Evolutionary conservation across 2,888 invertebrate genomes (phyloP).

Genomic region (Fabriciana adippe): DNA sequence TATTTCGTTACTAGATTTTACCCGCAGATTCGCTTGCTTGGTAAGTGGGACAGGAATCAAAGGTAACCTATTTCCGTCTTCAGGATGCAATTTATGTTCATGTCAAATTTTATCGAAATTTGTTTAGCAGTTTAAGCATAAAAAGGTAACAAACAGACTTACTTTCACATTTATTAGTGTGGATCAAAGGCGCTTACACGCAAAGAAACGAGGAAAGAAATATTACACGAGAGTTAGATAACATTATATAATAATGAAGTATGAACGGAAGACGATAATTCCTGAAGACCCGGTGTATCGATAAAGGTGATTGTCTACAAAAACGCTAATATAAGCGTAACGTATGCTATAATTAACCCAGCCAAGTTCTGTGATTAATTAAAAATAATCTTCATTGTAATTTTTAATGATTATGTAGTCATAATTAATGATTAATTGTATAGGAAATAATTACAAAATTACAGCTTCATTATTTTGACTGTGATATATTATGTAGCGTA

Average conservation of each 20-base stretch:
- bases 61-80: too few species aligned
- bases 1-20: too few species aligned
- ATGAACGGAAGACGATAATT: conserved; percentile 26
- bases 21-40: too few species aligned
- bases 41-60: too few species aligned
- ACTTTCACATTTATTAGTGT: too few species aligned
- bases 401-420: conserved; percentile 1
- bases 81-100: too few species aligned
- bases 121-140: too few species aligned
- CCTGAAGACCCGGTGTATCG: background rate
- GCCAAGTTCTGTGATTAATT: background rate
- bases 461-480: conserved; percentile 5
- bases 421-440: conserved; percentile 4
- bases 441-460: conserved; percentile 11
- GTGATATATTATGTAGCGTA: background rate
- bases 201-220: conserved; percentile 21
- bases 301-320: conserved; percentile 5
- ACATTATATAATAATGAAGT: conserved; percentile 25
- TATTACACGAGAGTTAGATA: conserved; percentile 26
- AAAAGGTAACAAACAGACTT: too few species aligned
- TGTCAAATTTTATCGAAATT: too few species aligned
- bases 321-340: background rate
- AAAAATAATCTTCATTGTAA: conserved; percentile 14
- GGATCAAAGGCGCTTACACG: background rate
- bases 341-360: background rate